Conservation (phyloP, 2,113 vertebrate species). For the Oostethus manadensis region DNA sequence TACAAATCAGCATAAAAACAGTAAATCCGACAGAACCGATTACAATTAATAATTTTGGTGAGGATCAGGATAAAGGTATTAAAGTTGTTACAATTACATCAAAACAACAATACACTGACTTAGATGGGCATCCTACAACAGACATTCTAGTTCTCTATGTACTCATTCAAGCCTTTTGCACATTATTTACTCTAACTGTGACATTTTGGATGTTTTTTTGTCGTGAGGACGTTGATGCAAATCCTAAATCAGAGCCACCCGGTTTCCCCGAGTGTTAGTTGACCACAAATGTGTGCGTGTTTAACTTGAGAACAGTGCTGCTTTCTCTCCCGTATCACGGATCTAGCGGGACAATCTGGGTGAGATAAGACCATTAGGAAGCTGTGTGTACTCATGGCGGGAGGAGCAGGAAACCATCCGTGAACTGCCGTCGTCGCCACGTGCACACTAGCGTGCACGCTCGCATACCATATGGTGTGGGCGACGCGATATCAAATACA, state of each 20-base stretch:
- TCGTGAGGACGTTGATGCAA: constrained; percentile 12
- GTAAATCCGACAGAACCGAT: too few relatives aligned
- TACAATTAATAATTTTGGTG: too few relatives aligned
- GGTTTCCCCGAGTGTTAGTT: constrained; percentile 53
- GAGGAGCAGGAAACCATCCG: constrained; percentile 70
- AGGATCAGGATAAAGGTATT: too few relatives aligned
- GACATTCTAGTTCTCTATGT: too few relatives aligned
- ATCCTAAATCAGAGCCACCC: constrained; percentile 55
- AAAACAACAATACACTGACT: too few relatives aligned
- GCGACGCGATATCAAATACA: constrained; percentile 33
- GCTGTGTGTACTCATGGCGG: constrained; percentile 67
- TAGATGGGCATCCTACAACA: too few relatives aligned
- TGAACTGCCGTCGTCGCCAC: constrained; percentile 27
- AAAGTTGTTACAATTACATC: too few relatives aligned
- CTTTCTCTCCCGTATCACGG: constrained; percentile 50
- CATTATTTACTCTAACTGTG: too few relatives aligned
- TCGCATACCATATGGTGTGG: constrained; percentile 51
- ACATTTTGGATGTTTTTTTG: neutral
- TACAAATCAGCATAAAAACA: too few relatives aligned
- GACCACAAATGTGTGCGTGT: constrained; percentile 17
- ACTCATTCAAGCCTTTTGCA: too few relatives aligned
- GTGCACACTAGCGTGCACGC: constrained; percentile 6
- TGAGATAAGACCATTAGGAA: constrained; percentile 58
- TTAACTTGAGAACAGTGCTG: constrained; percentile 8
- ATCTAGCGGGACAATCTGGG: constrained; percentile 59